Evolutionary conservation across 1,140 invertebrate genomes (phyloP).

Genomic region (Leptopilina boulardi): DNA sequence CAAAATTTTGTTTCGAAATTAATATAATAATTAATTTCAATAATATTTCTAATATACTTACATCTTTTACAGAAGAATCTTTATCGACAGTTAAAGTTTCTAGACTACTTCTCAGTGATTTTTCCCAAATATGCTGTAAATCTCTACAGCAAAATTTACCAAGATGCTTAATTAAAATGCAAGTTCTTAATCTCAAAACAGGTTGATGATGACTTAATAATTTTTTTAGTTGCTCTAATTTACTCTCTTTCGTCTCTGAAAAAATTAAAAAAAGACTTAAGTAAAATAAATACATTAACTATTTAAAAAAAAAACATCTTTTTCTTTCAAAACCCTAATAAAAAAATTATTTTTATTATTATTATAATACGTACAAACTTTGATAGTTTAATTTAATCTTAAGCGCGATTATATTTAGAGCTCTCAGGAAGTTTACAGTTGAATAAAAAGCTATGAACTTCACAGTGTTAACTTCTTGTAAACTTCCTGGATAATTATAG

Average conservation of each 20-base stretch:
- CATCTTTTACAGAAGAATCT: slow-evolving; percentile 75
- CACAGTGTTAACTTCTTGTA: too few species aligned
- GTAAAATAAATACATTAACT: not conserved
- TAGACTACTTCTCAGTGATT: slow-evolving; percentile 75
- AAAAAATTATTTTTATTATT: too few species aligned
- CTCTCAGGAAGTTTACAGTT: too few species aligned
- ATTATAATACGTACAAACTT: too few species aligned
- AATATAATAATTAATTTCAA: slow-evolving; percentile 14
- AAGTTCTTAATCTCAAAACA: slow-evolving; percentile 79
- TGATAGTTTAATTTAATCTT: too few species aligned
- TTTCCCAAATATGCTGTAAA: slow-evolving; percentile 81
- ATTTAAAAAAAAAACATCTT: not conserved
- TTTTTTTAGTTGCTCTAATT: slow-evolving; percentile 76
- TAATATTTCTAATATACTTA: slow-evolving; percentile 61
- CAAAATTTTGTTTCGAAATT: slow-evolving; percentile 6
- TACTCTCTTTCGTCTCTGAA: slow-evolving; percentile 45
- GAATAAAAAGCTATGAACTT: too few species aligned
- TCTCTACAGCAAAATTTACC: slow-evolving; percentile 81
- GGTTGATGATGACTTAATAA: slow-evolving; percentile 80
- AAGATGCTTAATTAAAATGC: slow-evolving; percentile 81
- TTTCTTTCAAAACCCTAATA: slow-evolving; percentile 50
- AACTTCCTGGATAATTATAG: too few species aligned
- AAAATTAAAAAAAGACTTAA: slow-evolving; percentile 16
- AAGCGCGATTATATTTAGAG: too few species aligned
- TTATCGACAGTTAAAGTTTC: slow-evolving; percentile 77